A percentile compares a stretch with the other conserved stretches of the same genome.
Conservation (phyloP, 2,113 vertebrate species). For the Delphinapterus leucas region DNA sequence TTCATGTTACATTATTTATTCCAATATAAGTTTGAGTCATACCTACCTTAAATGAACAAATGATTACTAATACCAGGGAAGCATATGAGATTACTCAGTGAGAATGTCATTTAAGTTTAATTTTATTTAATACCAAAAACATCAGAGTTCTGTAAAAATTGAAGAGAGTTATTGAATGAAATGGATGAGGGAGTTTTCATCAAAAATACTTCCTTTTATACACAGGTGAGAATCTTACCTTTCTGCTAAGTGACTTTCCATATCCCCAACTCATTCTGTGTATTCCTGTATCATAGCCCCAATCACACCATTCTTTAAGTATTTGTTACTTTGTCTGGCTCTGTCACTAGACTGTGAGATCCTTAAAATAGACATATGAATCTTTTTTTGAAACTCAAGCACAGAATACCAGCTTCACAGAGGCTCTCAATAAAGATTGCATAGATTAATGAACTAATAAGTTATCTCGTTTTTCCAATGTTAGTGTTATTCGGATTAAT, state of each 20-base stretch:
- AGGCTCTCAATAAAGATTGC: background rate
- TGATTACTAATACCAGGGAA: background rate
- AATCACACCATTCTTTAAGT: background rate
- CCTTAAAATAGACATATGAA: background rate
- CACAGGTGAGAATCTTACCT: background rate
- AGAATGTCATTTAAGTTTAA: background rate
- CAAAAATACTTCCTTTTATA: background rate
- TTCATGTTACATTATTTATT: background rate
- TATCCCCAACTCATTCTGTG: rapidly evolving
- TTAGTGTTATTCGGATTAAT: background rate
- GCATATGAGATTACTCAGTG: background rate
- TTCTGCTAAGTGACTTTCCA: background rate
- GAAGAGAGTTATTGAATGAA: background rate
- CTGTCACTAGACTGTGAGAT: background rate
- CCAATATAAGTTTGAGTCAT: background rate
- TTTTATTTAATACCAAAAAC: background rate
- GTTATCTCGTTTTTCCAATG: background rate
- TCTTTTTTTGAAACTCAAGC: background rate
- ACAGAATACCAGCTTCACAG: background rate
- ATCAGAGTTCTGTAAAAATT: background rate
- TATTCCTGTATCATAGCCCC: background rate
- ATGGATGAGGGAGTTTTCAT: background rate
- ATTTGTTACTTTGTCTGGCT: background rate
- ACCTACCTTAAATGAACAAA: background rate
- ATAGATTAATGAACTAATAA: background rate